Conservation (phyloP, 2,888 invertebrate genomes). For the Acrobasis repandana region DNA sequence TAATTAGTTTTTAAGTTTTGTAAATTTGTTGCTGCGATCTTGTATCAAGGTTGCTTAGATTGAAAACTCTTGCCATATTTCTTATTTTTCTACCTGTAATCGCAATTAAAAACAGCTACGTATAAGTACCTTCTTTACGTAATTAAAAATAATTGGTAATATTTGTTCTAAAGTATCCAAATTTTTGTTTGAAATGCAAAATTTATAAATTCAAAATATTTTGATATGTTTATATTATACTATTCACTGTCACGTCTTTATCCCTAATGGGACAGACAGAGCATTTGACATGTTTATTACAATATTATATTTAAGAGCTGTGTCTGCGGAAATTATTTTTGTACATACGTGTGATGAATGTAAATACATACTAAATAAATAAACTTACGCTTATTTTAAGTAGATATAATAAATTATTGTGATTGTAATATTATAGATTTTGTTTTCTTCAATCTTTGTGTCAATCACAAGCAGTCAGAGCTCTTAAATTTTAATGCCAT, state of each 20-base stretch:
- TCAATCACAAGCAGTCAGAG: conserved; percentile 37
- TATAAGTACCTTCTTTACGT: too few species aligned
- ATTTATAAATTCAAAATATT: too few species aligned
- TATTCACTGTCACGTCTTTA: too few species aligned
- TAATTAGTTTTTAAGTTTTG: conserved; percentile 51
- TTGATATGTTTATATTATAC: too few species aligned
- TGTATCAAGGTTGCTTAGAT: conserved; percentile 77
- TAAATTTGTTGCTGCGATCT: conserved; percentile 69
- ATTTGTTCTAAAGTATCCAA: too few species aligned
- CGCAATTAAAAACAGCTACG: too few species aligned
- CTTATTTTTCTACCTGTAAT: neutral
- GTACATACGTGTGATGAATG: conserved; percentile 14
- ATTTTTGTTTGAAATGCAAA: too few species aligned
- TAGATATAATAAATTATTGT: conserved; percentile 37
- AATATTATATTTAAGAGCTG: conserved; percentile 29
- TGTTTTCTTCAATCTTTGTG: conserved; percentile 1
- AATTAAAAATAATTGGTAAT: too few species aligned
- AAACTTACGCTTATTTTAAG: conserved; percentile 37
- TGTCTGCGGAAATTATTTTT: conserved; percentile 25
- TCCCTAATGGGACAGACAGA: neutral
- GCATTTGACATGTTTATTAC: neutral
- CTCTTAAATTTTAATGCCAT: conserved; percentile 61
- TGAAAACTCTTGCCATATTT: conserved; percentile 73
- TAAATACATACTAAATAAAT: conserved; percentile 17
- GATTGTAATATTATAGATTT: conserved; percentile 31